These are phyloP conservation scores for Agrilus planipennis DNA, from an alignment of 1,140 invertebrate genomes.

Conservation along the genomic window DNA sequence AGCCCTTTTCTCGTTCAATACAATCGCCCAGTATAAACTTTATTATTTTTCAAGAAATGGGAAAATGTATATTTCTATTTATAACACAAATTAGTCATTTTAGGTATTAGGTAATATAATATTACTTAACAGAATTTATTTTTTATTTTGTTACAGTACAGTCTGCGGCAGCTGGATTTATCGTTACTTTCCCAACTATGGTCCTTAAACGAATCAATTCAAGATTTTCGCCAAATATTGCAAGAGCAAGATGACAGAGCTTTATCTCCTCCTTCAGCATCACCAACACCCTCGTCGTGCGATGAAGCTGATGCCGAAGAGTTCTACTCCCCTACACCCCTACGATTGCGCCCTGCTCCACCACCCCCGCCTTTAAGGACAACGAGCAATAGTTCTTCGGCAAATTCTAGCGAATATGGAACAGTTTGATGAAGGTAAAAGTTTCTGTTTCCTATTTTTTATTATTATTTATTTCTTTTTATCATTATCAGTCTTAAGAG, in stretches of 20 bases:
- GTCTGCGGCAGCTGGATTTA: constrained; percentile 69
- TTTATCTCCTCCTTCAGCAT: constrained; percentile 46
- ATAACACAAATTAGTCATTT: too few species aligned
- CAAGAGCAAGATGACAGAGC: constrained; percentile 50
- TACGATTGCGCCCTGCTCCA: constrained; percentile 20
- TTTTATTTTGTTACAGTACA: constrained; percentile 50
- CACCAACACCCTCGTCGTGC: constrained; percentile 42
- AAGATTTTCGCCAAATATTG: constrained; percentile 65
- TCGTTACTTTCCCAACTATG: constrained; percentile 76
- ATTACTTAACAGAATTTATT: too few species aligned
- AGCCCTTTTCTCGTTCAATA: too few species aligned
- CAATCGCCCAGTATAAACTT: too few species aligned
- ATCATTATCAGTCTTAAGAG: too few species aligned
- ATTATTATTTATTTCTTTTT: too few species aligned
- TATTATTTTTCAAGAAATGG: too few species aligned
- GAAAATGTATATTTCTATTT: too few species aligned
- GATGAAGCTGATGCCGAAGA: constrained; percentile 44
- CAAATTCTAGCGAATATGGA: constrained; percentile 15
- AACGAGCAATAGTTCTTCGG: constrained; percentile 26
- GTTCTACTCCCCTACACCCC: constrained; percentile 23
- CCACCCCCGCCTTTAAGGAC: constrained; percentile 19
- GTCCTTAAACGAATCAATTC: constrained; percentile 78
- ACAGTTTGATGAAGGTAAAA: not conserved
- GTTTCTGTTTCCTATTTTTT: too few species aligned
- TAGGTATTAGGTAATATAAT: too few species aligned